A percentile compares a stretch with the other conserved stretches of the same genome.
phyloP scores from a whole-genome alignment of 2,797 vertebrate species.

The Ispidina picta region DNA sequence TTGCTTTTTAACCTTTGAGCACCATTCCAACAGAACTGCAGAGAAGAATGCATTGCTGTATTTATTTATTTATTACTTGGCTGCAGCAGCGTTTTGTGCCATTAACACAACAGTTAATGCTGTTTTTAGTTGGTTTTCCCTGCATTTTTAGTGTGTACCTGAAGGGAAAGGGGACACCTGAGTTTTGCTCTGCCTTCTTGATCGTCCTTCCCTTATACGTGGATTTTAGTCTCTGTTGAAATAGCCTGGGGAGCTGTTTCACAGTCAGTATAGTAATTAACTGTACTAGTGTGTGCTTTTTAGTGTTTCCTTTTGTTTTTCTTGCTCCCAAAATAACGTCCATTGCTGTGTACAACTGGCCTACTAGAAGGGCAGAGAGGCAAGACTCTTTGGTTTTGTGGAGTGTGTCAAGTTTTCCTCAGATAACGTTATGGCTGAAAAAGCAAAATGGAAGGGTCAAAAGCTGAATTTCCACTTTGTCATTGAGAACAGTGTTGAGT shows the following conservation, averaged over 20 bases:
- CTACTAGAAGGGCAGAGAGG: not conserved
- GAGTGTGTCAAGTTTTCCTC: slow-evolving; percentile 5
- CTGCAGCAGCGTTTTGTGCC: slow-evolving; percentile 50
- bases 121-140: slow-evolving; percentile 41
- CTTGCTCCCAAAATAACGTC: not conserved
- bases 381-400: slow-evolving; percentile 5
- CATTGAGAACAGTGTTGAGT: slow-evolving; percentile 41
- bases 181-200: slow-evolving; percentile 22
- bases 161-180: slow-evolving; percentile 17
- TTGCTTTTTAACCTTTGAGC: slow-evolving; percentile 23
- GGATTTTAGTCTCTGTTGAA: slow-evolving; percentile 42
- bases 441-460: slow-evolving; percentile 47
- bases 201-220: slow-evolving; percentile 26
- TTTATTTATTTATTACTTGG: slow-evolving; percentile 81
- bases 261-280: slow-evolving; percentile 31
- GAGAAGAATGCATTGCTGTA: slow-evolving; percentile 63
- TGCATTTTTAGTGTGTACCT: slow-evolving; percentile 23
- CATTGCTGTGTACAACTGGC: slow-evolving; percentile 3
- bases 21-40: slow-evolving; percentile 21
- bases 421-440: not conserved
- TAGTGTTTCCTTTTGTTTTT: slow-evolving; percentile 33
- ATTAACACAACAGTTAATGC: slow-evolving; percentile 54
- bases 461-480: slow-evolving; percentile 64
- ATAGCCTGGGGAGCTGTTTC: slow-evolving; percentile 40
- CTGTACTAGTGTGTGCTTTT: not conserved